Percentiles rank a stretch among this genome's conserved stretches.
Evolutionary conservation across 2,888 invertebrate species (phyloP).

Genomic region (Eurytoma californica): DNA sequence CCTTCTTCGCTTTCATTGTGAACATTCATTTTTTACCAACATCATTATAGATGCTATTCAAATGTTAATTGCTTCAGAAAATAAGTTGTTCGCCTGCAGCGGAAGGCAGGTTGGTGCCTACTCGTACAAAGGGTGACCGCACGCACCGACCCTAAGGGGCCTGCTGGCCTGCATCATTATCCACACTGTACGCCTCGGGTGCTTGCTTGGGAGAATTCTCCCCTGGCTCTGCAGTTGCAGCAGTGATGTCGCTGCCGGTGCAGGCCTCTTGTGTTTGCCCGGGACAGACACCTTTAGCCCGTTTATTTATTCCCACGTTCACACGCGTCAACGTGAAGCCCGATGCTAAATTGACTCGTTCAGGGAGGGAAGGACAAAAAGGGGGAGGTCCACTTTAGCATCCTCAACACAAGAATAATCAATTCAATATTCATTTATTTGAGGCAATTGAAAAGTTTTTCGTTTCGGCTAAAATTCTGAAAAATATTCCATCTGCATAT

Average conservation of each 20-base stretch:
- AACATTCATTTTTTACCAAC: no score
- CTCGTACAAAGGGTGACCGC: not conserved
- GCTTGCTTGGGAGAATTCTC: not conserved
- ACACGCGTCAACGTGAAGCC: not conserved
- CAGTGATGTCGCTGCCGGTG: conserved; percentile 47
- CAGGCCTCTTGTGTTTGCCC: conserved; percentile 53
- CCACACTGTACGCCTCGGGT: not conserved
- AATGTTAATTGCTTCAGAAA: no score
- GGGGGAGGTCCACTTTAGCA: no score
- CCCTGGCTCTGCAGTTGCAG: conserved; percentile 1
- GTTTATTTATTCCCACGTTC: conserved; percentile 20
- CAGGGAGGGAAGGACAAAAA: not conserved
- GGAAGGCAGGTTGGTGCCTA: no score
- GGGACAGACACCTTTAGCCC: conserved; percentile 38
- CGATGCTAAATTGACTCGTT: conserved; percentile 43
- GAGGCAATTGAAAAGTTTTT: not conserved
- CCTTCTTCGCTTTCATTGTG: no score
- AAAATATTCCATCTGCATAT: not conserved
- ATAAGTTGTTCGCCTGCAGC: no score
- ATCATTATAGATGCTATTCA: no score
- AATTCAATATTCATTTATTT: not conserved
- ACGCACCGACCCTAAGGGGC: not conserved
- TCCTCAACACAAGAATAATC: not conserved
- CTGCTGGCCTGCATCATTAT: not conserved
- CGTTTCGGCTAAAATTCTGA: not conserved